Evolutionary conservation across 2,888 invertebrate species (phyloP).

Genomic region (Drosophila macrospina): DNA sequence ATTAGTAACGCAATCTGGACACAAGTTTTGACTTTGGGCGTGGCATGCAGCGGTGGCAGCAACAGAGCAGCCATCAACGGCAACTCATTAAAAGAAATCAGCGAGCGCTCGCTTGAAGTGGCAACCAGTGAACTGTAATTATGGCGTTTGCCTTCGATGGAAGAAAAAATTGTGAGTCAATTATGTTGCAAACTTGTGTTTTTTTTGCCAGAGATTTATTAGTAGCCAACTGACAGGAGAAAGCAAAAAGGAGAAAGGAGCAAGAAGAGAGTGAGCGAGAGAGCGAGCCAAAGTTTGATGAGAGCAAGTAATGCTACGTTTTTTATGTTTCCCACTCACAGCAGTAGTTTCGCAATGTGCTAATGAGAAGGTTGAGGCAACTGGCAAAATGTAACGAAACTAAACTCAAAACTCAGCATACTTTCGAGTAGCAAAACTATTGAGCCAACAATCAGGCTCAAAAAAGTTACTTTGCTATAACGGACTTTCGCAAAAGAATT

Average conservation of each 20-base stretch:
- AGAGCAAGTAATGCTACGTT: constrained; percentile 14
- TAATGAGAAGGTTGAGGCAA: constrained; percentile 28
- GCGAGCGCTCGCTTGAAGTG: constrained; percentile 35
- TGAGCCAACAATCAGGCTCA: constrained; percentile 4
- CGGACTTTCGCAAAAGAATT: background rate
- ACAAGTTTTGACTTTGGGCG: constrained; percentile 23
- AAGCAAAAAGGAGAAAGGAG: too few relatives aligned
- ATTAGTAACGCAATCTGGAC: constrained; percentile 62
- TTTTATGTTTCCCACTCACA: background rate
- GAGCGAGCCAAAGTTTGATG: constrained; percentile 38
- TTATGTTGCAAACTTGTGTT: constrained; percentile 46
- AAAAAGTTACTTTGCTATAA: constrained; percentile 14
- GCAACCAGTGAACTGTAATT: constrained; percentile 58
- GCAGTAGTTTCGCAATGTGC: constrained; percentile 7
- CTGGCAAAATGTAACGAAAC: constrained; percentile 16
- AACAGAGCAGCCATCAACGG: constrained; percentile 31
- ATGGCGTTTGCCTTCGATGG: constrained; percentile 44
- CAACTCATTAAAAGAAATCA: constrained; percentile 65
- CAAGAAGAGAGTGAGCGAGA: too few relatives aligned
- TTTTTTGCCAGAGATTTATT: constrained; percentile 15
- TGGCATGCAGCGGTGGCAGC: constrained; percentile 18
- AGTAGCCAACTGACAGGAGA: constrained; percentile 4
- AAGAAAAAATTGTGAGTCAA: constrained; percentile 47
- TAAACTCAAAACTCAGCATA: constrained; percentile 6
- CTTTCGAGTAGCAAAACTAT: constrained; percentile 21